phyloP scores from a whole-genome alignment of 2,797 vertebrate species.

The Chelmon rostratus region DNA sequence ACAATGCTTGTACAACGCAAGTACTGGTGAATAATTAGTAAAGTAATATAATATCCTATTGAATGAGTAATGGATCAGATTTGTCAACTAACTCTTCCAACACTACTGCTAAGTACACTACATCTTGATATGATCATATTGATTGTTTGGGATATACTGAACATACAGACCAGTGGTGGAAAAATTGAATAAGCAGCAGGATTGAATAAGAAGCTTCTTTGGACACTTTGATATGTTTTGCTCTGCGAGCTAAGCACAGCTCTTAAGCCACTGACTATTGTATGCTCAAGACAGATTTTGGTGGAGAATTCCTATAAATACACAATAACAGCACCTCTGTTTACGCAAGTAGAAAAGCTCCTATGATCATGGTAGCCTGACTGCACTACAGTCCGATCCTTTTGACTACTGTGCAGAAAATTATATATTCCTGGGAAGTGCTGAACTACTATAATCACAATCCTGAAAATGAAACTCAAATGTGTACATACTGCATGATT shows the following conservation, averaged over 20 bases:
- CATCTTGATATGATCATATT: too few species aligned
- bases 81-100: neutral
- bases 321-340: neutral
- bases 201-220: neutral
- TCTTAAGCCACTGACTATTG: constrained; percentile 1
- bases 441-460: neutral
- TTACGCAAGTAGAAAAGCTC: neutral
- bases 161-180: neutral
- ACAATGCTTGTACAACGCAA: neutral
- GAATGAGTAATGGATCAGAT: neutral
- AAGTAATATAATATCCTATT: neutral
- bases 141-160: neutral
- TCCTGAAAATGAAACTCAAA: neutral
- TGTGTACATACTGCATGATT: neutral
- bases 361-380: neutral
- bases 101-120: neutral
- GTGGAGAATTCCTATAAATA: neutral
- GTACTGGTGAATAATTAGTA: neutral
- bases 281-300: neutral
- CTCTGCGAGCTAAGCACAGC: neutral
- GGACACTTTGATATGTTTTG: neutral
- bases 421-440: neutral
- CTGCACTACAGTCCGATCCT: neutral
- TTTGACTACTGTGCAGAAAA: neutral
- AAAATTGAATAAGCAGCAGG: neutral